These are phyloP conservation scores for Dicranocentrus wangi DNA, from an alignment of 2,888 invertebrate species.

Conservation along the genomic window DNA sequence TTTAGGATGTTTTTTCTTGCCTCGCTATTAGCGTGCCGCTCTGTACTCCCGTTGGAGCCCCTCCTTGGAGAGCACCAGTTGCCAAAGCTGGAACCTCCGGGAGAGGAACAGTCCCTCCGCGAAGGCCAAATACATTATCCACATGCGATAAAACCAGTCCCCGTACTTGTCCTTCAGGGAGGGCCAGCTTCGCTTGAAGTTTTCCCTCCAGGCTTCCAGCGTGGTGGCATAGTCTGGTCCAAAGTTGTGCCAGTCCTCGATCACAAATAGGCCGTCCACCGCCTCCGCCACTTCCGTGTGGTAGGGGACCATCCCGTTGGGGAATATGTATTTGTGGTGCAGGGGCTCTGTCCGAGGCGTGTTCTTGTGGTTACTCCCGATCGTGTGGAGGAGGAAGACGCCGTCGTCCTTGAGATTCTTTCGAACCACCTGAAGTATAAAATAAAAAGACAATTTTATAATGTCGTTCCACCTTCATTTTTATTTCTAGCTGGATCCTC, in stretches of 20 bases:
- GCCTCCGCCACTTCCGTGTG: slow-evolving; percentile 33
- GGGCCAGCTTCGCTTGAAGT: slow-evolving; percentile 53
- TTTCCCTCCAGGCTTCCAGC: slow-evolving; percentile 51
- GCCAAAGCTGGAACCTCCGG: slow-evolving; percentile 57
- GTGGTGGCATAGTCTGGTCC: slow-evolving; percentile 59
- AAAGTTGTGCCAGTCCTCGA: slow-evolving; percentile 64
- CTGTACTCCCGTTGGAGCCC: slow-evolving; percentile 37
- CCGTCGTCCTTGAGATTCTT: slow-evolving; percentile 58
- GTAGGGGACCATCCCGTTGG: slow-evolving; percentile 57
- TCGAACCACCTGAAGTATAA: slow-evolving; percentile 39
- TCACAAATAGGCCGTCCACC: slow-evolving; percentile 46
- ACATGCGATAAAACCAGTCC: slow-evolving; percentile 60
- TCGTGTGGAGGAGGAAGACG: slow-evolving; percentile 57
- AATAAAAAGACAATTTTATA: not conserved
- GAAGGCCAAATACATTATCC: slow-evolving; percentile 52
- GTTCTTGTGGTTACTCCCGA: slow-evolving; percentile 61
- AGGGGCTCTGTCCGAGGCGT: slow-evolving; percentile 47
- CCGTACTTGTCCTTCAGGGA: slow-evolving; percentile 49
- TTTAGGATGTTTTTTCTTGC: too few relatives aligned
- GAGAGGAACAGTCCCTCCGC: slow-evolving; percentile 55
- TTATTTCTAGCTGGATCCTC: too few relatives aligned
- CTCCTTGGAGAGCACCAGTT: slow-evolving; percentile 54
- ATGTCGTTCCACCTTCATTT: too few relatives aligned
- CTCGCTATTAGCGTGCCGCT: slow-evolving; percentile 53
- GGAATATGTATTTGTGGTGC: slow-evolving; percentile 61